These are phyloP conservation scores for Pollenia labialis DNA, from an alignment of 2,888 invertebrate species.

Conservation along the genomic window DNA sequence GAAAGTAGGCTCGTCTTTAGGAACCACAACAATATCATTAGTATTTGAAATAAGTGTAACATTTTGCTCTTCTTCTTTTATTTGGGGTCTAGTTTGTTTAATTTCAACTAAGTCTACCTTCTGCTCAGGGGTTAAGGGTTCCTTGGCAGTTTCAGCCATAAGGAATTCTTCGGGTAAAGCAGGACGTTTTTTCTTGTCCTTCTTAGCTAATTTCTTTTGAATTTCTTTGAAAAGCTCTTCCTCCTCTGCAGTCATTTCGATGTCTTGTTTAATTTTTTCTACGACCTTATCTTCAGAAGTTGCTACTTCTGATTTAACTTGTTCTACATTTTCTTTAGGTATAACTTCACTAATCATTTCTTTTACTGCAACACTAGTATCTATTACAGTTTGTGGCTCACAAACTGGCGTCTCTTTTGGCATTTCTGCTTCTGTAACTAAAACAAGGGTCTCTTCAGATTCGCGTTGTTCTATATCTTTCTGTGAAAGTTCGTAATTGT, in stretches of 20 bases:
- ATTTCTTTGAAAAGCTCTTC: conserved; percentile 81
- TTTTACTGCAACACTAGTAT: conserved; percentile 25
- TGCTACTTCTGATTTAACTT: not conserved
- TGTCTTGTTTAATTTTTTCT: conserved; percentile 44
- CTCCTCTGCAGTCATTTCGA: conserved; percentile 82
- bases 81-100: conserved; percentile 70
- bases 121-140: conserved; percentile 15
- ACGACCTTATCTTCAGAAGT: conserved; percentile 35
- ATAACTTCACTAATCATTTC: conserved; percentile 16
- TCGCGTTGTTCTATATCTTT: conserved; percentile 73
- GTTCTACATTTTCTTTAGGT: conserved; percentile 29
- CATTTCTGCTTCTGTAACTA: conserved; percentile 53
- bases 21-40: conserved; percentile 79
- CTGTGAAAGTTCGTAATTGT: conserved; percentile 78
- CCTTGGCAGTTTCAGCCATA: conserved; percentile 74
- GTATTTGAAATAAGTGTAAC: conserved; percentile 79
- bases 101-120: conserved; percentile 18
- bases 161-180: conserved; percentile 82
- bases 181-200: conserved; percentile 83
- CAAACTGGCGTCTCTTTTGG: not conserved
- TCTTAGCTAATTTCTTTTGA: conserved; percentile 82
- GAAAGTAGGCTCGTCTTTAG: conserved; percentile 75
- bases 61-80: conserved; percentile 80
- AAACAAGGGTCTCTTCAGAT: conserved; percentile 59
- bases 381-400: conserved; percentile 43